Conservation (phyloP, 1,140 invertebrate genomes). For the Physella acuta region DNA sequence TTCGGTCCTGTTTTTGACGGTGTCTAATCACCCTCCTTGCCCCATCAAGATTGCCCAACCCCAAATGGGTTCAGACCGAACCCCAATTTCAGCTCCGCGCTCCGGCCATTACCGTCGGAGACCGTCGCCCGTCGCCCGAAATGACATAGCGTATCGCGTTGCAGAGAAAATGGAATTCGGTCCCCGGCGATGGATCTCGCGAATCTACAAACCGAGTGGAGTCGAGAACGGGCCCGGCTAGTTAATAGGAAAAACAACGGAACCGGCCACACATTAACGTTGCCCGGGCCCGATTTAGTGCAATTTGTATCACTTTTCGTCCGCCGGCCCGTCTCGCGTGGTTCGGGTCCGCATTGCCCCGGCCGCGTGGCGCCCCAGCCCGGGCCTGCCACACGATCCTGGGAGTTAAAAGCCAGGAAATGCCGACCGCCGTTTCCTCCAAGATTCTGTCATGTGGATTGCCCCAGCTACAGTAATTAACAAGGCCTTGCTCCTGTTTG, state of each 20-base stretch:
- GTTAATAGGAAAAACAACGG: conserved; percentile 16
- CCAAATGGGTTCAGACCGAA: too few species aligned
- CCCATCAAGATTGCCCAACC: too few species aligned
- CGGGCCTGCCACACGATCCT: conserved; percentile 4
- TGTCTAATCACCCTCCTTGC: too few species aligned
- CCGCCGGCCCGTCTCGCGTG: neutral
- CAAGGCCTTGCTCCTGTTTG: conserved; percentile 3
- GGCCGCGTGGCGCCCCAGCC: conserved; percentile 2
- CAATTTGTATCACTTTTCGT: conserved; percentile 24
- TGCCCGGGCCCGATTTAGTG: conserved; percentile 6
- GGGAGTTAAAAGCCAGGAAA: conserved; percentile 24
- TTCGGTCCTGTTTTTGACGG: too few species aligned
- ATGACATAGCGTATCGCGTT: conserved; percentile 15
- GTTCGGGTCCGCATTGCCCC: neutral
- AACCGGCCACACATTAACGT: conserved; percentile 14
- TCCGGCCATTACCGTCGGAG: neutral
- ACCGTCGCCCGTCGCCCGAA: neutral
- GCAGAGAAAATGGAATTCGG: conserved; percentile 18
- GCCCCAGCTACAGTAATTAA: conserved; percentile 9
- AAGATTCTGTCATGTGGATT: conserved; percentile 10
- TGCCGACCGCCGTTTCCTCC: conserved; percentile 11
- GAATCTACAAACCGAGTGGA: conserved; percentile 5
- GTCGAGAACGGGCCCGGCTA: neutral
- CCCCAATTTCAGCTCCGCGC: neutral
- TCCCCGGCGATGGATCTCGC: conserved; percentile 1